Conservation (phyloP, 2,797 vertebrate species). For the Alca torda region DNA sequence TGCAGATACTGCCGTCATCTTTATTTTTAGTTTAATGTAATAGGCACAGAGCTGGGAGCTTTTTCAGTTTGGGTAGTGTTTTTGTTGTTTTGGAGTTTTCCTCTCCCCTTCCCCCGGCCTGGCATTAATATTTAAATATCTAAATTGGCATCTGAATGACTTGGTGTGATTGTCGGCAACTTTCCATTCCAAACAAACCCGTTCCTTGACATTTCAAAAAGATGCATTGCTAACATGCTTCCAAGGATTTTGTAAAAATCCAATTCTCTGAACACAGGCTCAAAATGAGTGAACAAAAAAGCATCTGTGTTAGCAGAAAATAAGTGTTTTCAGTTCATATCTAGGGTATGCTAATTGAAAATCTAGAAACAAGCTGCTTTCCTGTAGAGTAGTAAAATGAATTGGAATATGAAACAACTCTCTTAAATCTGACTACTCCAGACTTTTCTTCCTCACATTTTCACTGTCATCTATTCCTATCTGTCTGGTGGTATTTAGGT, state of each 20-base stretch:
- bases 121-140: constrained; percentile 47
- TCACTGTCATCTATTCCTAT: constrained; percentile 65
- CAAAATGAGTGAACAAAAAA: constrained; percentile 58
- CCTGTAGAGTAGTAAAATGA: constrained; percentile 63
- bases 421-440: constrained; percentile 56
- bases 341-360: constrained; percentile 71
- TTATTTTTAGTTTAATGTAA: constrained; percentile 53
- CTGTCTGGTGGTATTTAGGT: constrained; percentile 72
- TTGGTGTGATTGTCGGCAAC: constrained; percentile 13
- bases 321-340: constrained; percentile 61
- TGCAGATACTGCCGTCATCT: constrained; percentile 37
- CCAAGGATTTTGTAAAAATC: constrained; percentile 60
- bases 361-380: constrained; percentile 67
- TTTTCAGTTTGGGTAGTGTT: neutral
- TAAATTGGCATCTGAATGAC: constrained; percentile 47
- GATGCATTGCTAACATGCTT: constrained; percentile 37
- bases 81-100: constrained; percentile 8
- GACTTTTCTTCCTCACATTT: constrained; percentile 53
- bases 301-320: constrained; percentile 64
- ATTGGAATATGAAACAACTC: constrained; percentile 64
- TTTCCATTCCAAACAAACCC: constrained; percentile 52
- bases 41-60: neutral
- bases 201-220: constrained; percentile 58
- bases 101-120: neutral
- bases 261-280: constrained; percentile 48